Evolutionary conservation across 2,113 vertebrate species (phyloP), one percentile per base, ranked within the genome.

Genomic region (Oceanodroma tethys): DNA sequence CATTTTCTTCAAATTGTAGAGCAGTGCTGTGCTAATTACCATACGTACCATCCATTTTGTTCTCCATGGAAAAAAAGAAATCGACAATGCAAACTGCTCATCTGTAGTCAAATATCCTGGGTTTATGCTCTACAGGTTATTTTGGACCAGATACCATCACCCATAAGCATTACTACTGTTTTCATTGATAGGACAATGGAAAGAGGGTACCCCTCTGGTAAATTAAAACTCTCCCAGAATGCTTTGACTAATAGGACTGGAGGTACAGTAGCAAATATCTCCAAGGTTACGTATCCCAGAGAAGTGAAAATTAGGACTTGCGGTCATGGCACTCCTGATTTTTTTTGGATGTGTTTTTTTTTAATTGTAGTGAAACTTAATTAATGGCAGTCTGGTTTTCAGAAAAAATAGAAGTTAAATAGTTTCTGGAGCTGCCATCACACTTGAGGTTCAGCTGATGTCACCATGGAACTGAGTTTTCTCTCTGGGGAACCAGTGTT

Each of bases 401-500:
- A 82, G 48, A 83, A 85, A 85, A 97, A 86, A 20, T 65, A 53
- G 50, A 90, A 76, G 70, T 50, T 59, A 48, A 91, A 30, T 94
- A 40, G 42, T 63, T 93, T 94, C 53, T 93, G 52, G 74, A 93
- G 53, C 73, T 95, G 63, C 73, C 55, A 66, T 94, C 86, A 65
- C 66, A 47, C 76, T 81, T 82, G 67, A 90, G 67, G 84, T 95
- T 97, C 90, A 91, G 65, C 62, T 94, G 74, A 94, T 96, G 71
- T 91, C 89, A 95, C 93, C 32, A 2, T 47, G 78, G 81, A 95
- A 93, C 20, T 29, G 87, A 96, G 50, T 82, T 95, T 94, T 95
- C 32, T 87, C 81, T 83, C 89, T 71, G 89, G 87, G 71, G 67
- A 96, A 11, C 50, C 62, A 78, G 58, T n/a, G 55, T 34, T 90